phyloP scores from a whole-genome alignment of 23 tunicate genomes.

The Halocynthia roretzi region DNA sequence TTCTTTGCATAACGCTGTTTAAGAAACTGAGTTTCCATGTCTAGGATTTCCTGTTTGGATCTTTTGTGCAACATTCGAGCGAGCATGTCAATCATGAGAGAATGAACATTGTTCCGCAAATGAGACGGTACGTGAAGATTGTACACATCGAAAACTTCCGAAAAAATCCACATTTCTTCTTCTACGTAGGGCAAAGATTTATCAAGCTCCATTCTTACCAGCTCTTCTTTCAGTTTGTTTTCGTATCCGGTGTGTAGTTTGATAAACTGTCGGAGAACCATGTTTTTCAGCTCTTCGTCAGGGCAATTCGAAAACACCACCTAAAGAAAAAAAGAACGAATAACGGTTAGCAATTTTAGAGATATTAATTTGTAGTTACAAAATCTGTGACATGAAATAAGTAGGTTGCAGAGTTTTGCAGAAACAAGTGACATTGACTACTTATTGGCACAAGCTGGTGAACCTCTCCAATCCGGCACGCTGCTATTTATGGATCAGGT shows the following conservation, averaged over 20 bases:
- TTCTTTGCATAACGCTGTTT: conserved; percentile 10
- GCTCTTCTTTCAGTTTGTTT: conserved; percentile 23
- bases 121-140: conserved; percentile 31
- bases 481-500: too few relatives aligned
- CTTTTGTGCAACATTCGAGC: conserved; percentile 12
- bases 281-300: conserved; percentile 30
- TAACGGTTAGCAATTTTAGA: too few relatives aligned
- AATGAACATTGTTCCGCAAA: conserved; percentile 22
- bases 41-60: conserved; percentile 40
- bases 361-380: too few relatives aligned
- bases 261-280: conserved; percentile 42
- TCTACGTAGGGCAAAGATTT: background rate
- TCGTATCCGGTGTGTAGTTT: conserved; percentile 39
- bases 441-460: too few relatives aligned
- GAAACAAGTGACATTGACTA: too few relatives aligned
- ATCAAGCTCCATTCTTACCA: conserved; percentile 10
- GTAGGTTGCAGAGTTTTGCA: too few relatives aligned
- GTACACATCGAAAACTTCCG: conserved; percentile 31
- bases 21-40: conserved; percentile 24
- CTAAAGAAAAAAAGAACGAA: background rate
- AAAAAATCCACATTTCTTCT: conserved; percentile 29
- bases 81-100: conserved; percentile 53
- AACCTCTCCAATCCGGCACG: too few relatives aligned
- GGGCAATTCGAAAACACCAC: conserved; percentile 59
- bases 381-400: too few relatives aligned